Percentiles rank a stretch among this genome's conserved stretches.
Evolutionary conservation across 2,888 invertebrate genomes (phyloP).

Genomic region (Cerceris ruficornis): DNA sequence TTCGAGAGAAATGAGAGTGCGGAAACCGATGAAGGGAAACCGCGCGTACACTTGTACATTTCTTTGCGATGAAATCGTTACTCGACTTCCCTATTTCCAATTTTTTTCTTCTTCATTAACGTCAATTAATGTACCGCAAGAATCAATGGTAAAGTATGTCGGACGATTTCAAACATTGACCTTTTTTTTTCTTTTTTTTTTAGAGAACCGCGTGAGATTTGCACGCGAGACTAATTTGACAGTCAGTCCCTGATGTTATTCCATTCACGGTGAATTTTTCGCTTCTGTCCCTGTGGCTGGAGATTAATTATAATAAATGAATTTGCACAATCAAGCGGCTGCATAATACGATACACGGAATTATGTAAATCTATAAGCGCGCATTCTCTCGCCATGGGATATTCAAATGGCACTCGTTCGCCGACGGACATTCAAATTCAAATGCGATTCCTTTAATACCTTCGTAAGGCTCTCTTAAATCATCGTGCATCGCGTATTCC

Average conservation of each 20-base stretch:
- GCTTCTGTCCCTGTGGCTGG: neutral
- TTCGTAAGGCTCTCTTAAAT: neutral
- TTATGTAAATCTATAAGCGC: neutral
- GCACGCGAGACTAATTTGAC: too few relatives aligned
- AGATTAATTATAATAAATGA: neutral
- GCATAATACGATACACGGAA: neutral
- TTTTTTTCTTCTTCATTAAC: neutral
- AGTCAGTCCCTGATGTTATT: too few relatives aligned
- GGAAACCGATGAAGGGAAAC: constrained; percentile 13
- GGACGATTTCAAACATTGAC: too few relatives aligned
- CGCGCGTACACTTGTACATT: neutral
- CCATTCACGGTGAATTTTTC: neutral
- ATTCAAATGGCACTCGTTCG: neutral
- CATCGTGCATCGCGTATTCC: neutral
- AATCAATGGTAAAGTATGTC: neutral
- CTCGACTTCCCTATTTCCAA: neutral
- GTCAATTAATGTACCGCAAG: neutral
- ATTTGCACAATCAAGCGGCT: neutral
- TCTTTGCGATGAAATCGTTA: neutral
- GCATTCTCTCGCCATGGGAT: neutral
- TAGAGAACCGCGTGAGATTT: too few relatives aligned
- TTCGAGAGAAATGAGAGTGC: constrained; percentile 24
- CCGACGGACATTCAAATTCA: neutral
- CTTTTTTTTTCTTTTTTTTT: too few relatives aligned
- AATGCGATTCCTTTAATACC: neutral